Conservation (phyloP, 2,113 vertebrate species). For the Pardalotus punctatus region DNA sequence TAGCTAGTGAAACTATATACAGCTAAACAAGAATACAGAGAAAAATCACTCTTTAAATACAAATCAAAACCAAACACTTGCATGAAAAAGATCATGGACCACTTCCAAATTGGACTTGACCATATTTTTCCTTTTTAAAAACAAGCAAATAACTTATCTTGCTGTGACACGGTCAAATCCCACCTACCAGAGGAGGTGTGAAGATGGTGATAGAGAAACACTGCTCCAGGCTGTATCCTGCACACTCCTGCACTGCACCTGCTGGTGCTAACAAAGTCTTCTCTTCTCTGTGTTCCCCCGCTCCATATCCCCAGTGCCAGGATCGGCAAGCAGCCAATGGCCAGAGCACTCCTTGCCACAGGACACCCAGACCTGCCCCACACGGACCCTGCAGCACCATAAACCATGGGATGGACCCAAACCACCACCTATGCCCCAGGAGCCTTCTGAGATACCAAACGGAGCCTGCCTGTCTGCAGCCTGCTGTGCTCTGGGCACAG, state of each 20-base stretch:
- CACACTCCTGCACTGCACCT: neutral
- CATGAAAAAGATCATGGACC: neutral
- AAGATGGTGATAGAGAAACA: neutral
- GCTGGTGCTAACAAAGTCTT: neutral
- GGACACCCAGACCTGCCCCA: neutral
- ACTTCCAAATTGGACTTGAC: neutral
- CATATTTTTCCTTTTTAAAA: neutral
- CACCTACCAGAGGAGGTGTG: neutral
- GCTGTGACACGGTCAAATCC: neutral
- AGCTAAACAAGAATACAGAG: neutral
- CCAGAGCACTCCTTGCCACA: neutral
- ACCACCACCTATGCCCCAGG: neutral
- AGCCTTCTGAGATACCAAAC: neutral
- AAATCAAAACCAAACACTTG: neutral
- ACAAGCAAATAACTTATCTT: neutral
- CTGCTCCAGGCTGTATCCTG: neutral
- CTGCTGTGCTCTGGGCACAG: neutral
- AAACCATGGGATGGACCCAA: neutral
- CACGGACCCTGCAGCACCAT: fast-evolving
- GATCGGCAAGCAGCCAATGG: neutral
- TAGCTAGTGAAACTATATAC: neutral
- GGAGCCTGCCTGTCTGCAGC: fast-evolving
- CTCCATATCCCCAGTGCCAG: neutral
- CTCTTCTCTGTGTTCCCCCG: too few relatives aligned
- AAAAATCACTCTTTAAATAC: neutral